Percentiles rank a stretch among this genome's conserved stretches.
These are phyloP conservation scores for Leptatherina wallacei DNA, from an alignment of 2,797 vertebrate species.

Conservation along the genomic window DNA sequence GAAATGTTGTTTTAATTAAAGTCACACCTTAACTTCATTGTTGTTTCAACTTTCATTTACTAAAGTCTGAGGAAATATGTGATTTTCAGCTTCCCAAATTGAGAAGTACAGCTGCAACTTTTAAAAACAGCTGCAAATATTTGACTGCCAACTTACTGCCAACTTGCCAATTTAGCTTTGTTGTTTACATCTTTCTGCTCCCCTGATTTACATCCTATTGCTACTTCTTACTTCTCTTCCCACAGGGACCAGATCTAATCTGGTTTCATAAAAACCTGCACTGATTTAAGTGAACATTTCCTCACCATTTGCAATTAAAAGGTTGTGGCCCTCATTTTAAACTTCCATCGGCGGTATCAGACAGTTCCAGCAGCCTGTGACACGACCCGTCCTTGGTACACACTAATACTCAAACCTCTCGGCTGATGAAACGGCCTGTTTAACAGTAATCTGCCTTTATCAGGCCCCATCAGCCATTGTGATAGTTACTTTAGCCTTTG, in stretches of 20 bases:
- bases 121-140: not conserved
- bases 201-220: constrained; percentile 20
- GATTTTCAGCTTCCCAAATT: not conserved
- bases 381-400: constrained; percentile 38
- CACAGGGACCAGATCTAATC: not conserved
- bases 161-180: not conserved
- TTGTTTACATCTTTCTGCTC: constrained; percentile 16
- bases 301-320: constrained; percentile 26
- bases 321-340: constrained; percentile 15
- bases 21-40: too few relatives aligned
- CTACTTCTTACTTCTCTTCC: constrained; percentile 6
- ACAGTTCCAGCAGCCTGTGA: constrained; percentile 22
- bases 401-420: constrained; percentile 58
- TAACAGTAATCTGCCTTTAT: constrained; percentile 72
- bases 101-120: not conserved
- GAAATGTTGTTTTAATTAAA: too few relatives aligned
- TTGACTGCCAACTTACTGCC: not conserved
- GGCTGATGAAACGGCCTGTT: constrained; percentile 51
- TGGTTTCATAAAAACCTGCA: not conserved
- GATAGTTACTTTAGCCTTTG: constrained; percentile 63
- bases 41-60: too few relatives aligned
- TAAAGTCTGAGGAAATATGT: too few relatives aligned
- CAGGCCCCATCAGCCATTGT: constrained; percentile 60
- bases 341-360: not conserved
- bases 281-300: not conserved